Percentiles rank a stretch among this genome's conserved stretches.
Evolutionary conservation across 2,797 vertebrate genomes (phyloP).

Genomic region (Myotis pilosus): DNA sequence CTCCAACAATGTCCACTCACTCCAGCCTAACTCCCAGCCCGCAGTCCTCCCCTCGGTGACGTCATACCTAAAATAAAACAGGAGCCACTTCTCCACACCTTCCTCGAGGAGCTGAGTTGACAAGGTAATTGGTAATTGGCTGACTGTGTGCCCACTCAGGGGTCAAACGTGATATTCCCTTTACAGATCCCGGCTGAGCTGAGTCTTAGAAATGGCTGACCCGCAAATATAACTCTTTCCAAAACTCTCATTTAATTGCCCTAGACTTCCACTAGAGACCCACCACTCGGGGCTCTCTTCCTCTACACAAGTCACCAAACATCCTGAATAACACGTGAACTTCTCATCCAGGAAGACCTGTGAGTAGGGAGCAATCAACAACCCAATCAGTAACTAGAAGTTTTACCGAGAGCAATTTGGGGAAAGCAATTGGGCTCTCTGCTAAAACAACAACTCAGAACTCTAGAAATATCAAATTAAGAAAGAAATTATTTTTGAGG

Average conservation of each 20-base stretch:
- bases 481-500: slow-evolving; percentile 32
- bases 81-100: background rate
- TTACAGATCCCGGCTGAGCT: slow-evolving; percentile 11
- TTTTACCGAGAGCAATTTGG: background rate
- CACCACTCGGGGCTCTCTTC: background rate
- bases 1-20: background rate
- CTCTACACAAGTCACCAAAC: background rate
- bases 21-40: background rate
- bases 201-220: background rate
- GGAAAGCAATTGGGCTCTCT: background rate
- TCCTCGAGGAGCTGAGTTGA: background rate
- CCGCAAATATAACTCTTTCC: background rate
- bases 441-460: background rate
- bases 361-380: background rate
- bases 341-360: background rate
- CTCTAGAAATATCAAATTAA: background rate
- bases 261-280: background rate
- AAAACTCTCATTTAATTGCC: background rate
- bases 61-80: background rate
- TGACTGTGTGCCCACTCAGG: background rate
- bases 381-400: background rate
- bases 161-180: background rate
- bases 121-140: background rate
- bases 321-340: background rate
- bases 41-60: background rate